Percentiles rank a stretch among this genome's conserved stretches.
Evolutionary conservation across 2,797 vertebrate genomes (phyloP).

Genomic region (Phoxinus dragarum): DNA sequence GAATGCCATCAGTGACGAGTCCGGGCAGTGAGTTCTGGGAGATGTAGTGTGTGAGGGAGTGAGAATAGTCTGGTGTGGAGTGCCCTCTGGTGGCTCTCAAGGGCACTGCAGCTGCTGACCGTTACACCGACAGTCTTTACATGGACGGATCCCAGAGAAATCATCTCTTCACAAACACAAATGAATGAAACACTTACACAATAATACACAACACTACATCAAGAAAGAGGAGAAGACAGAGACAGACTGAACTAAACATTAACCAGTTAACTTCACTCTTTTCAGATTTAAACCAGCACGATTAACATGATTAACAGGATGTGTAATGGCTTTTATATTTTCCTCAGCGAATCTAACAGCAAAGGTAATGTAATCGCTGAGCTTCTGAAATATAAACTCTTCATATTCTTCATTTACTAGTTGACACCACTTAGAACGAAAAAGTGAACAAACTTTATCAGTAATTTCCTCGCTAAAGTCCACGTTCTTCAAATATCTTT

Average conservation of each 20-base stretch:
- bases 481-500: neutral
- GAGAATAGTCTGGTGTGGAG: too few species aligned
- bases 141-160: too few species aligned
- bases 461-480: neutral
- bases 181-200: too few species aligned
- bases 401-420: neutral
- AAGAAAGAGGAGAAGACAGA: neutral
- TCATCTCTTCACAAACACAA: too few species aligned
- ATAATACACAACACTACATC: too few species aligned
- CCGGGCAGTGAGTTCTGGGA: too few species aligned
- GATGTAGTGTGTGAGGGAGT: too few species aligned
- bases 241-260: neutral
- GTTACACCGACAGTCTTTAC: too few species aligned
- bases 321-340: neutral
- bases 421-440: neutral
- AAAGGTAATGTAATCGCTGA: neutral
- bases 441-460: fast-evolving
- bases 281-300: neutral
- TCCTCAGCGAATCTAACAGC: neutral
- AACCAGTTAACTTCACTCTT: neutral
- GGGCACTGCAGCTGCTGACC: too few species aligned
- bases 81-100: too few species aligned
- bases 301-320: too few species aligned
- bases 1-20: too few species aligned
- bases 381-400: neutral